Base-by-base conservation (phyloP, 2,113 vertebrate species). In the Phaethornis superciliosus region DNA sequence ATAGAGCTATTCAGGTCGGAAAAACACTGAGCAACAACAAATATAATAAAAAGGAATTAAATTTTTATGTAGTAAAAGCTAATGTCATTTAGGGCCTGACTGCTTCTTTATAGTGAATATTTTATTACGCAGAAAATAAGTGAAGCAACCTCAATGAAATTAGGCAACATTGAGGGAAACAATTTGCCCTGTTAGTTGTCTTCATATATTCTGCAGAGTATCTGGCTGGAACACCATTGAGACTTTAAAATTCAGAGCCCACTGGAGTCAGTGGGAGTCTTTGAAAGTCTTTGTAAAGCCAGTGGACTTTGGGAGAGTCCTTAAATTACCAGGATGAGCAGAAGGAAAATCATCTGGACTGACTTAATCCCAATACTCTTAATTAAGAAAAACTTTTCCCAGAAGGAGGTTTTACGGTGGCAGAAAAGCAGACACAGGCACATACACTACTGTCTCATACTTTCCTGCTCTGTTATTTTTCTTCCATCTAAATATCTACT, bases 1-100 rank as follows among this genome's bases (percentile, higher is more conserved):
- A 46, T n/a, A 70, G 65, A 86, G 54, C 28, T 40, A 49, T 62
- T 86, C 52, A 52, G 44, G 64, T 84, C 92, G 68, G 79, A 94
- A 86, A 80, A 21, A 44, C 24, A 52, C 65, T 68, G 80, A 86
- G 47, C 89, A 78, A 89, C 59, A 40, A 40, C 40, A 40, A 40
- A 40, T 93, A 80, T 77, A 42, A 69, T 44, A 65, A 86, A 95
- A 93, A 95, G 67, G 70, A 92, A 80, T 49, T 55, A 35, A 47
- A 68, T 75, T 93, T 95, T 96, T 94, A 75, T 95, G 93, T 81
- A 93, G 94, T 84, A 85, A 93, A 95, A 93, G 49, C 60, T 96
- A 90, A 97, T 97, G 96, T 84, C 27, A 95, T 94, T 96, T 95
- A 91, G 81, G 59, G 24, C 80, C 65, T 96, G 94, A 65, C 95